Evolutionary conservation across 2,797 vertebrate species (phyloP).

Genomic region (Gymnopithys bicolor): DNA sequence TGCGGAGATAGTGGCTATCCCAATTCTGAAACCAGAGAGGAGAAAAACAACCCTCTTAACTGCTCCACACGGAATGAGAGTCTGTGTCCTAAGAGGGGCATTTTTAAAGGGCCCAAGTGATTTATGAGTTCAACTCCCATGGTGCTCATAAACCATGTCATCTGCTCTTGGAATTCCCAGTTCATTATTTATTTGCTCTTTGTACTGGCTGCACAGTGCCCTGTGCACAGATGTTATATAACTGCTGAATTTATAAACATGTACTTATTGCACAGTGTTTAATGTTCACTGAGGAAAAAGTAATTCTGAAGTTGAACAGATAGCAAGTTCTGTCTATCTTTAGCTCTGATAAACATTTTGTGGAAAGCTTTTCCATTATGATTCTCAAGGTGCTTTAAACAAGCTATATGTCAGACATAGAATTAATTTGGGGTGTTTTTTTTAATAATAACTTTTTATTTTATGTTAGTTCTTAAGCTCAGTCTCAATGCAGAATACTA

Average conservation of each 20-base stretch:
- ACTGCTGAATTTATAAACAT: background rate
- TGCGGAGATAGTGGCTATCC: background rate
- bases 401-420: slow-evolving; percentile 19
- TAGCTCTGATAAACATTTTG: slow-evolving; percentile 34
- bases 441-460: background rate
- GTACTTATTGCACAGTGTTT: background rate
- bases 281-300: background rate
- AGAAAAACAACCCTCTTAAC: background rate
- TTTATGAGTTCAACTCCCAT: background rate
- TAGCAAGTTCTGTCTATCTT: background rate
- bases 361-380: slow-evolving; percentile 25
- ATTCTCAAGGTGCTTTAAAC: slow-evolving; percentile 59
- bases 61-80: background rate
- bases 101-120: background rate
- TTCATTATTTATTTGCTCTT: slow-evolving; percentile 35
- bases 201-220: background rate
- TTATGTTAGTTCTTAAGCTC: background rate
- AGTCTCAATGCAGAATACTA: slow-evolving; percentile 43
- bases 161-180: background rate
- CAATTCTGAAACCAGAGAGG: background rate
- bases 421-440: background rate
- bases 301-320: background rate
- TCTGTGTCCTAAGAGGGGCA: background rate
- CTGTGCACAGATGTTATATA: slow-evolving; percentile 5
- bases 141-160: background rate